These are phyloP conservation scores for Alloscopus bannaensis DNA, from an alignment of 2,888 invertebrate genomes.

Conservation along the genomic window DNA sequence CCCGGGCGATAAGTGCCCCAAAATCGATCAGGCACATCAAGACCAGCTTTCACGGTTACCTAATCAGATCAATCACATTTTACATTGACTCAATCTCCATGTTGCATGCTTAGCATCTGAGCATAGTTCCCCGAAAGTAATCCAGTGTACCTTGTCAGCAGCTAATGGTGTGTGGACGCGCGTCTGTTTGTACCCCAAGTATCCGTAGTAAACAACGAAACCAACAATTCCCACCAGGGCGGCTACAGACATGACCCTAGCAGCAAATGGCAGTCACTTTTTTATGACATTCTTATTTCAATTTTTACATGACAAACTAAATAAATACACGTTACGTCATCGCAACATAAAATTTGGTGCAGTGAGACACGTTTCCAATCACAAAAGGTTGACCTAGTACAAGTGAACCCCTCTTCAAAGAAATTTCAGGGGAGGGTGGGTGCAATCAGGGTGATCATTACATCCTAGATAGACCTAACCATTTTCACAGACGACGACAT, in stretches of 20 bases:
- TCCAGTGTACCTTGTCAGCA: constrained; percentile 83
- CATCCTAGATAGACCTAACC: background rate
- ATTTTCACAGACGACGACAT: background rate
- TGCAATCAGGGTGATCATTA: no score
- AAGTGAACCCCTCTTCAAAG: no score
- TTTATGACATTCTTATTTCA: no score
- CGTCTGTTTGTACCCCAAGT: constrained; percentile 89
- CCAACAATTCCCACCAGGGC: constrained; percentile 76
- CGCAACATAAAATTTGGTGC: no score
- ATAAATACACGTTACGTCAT: background rate
- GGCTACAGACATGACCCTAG: constrained; percentile 65
- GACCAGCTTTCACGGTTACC: constrained; percentile 83
- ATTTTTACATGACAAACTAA: background rate
- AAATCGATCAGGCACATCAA: constrained; percentile 85
- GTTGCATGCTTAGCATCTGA: background rate
- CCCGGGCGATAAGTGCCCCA: constrained; percentile 97
- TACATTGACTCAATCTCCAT: background rate
- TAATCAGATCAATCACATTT: constrained; percentile 75
- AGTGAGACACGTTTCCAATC: no score
- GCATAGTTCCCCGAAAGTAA: constrained; percentile 4
- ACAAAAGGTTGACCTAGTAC: no score
- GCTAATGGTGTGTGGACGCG: constrained; percentile 91
- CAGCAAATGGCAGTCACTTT: no score
- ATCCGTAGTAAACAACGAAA: constrained; percentile 85
- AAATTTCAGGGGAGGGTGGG: no score